These are phyloP conservation scores for Corythaeola cristata DNA, from an alignment of 2,113 vertebrate genomes.

Conservation along the genomic window DNA sequence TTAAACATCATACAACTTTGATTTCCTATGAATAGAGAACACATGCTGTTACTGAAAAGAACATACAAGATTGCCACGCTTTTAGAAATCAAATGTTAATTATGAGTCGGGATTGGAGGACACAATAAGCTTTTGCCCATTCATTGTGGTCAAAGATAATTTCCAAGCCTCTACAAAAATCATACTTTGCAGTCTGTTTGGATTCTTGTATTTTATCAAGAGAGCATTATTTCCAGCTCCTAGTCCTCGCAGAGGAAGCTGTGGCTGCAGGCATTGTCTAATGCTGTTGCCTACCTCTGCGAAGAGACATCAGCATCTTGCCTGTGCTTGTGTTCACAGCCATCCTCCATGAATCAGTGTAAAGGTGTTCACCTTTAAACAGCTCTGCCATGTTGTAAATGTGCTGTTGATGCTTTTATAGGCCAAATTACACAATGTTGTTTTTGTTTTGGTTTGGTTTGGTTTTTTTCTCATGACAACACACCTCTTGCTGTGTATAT, in stretches of 20 bases:
- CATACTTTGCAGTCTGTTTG: not conserved
- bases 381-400: not conserved
- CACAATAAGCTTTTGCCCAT: constrained; percentile 2
- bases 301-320: not conserved
- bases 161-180: not conserved
- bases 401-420: not conserved
- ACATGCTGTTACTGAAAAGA: constrained; percentile 63
- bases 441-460: not conserved
- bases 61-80: constrained; percentile 34
- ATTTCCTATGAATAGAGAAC: constrained; percentile 59
- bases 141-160: not conserved
- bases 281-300: not conserved
- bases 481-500: not conserved
- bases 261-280: not conserved
- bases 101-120: not conserved
- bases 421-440: not conserved
- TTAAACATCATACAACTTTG: constrained; percentile 52
- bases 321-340: not conserved
- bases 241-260: not conserved
- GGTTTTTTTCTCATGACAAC: not conserved
- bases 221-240: not conserved
- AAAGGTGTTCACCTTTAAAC: not conserved
- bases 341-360: not conserved
- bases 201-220: not conserved
- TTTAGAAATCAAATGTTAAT: constrained; percentile 62